These are phyloP conservation scores for Diabrotica virgifera DNA, from an alignment of 1,140 invertebrate species.

Conservation along the genomic window DNA sequence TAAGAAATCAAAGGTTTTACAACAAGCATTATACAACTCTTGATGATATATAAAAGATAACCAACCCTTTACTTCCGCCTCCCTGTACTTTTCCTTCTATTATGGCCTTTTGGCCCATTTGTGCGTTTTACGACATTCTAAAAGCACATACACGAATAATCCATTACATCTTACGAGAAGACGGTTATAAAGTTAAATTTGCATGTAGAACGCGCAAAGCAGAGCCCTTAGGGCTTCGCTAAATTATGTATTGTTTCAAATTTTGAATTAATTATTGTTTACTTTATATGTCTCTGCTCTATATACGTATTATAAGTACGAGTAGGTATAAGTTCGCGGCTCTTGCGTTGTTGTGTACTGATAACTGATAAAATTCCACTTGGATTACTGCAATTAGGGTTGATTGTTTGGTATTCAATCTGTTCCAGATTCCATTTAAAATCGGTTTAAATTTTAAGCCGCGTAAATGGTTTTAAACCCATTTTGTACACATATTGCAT, in stretches of 20 bases:
- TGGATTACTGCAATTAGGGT: background rate
- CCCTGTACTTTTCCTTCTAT: background rate
- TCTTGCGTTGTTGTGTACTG: background rate
- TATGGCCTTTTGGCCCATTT: slow-evolving; percentile 5
- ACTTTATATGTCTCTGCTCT: background rate
- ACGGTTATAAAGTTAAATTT: slow-evolving; percentile 14
- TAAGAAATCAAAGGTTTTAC: background rate
- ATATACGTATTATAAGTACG: background rate
- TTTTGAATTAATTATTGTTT: slow-evolving; percentile 6
- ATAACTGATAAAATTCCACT: background rate
- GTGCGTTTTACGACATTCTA: slow-evolving; percentile 9
- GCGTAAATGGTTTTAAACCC: background rate
- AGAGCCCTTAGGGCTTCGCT: background rate
- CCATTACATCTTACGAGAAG: slow-evolving; percentile 7
- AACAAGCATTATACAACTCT: no score
- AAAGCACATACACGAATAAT: slow-evolving; percentile 13
- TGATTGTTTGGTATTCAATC: background rate
- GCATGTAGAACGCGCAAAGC: slow-evolving; percentile 3
- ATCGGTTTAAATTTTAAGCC: background rate
- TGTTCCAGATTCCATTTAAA: background rate
- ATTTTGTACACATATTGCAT: no score
- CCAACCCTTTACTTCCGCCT: background rate
- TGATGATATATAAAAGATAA: background rate
- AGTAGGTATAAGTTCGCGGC: no score
- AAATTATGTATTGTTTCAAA: slow-evolving; percentile 7